Conservation (phyloP, 1,140 invertebrate genomes). For the Helicoverpa zea region DNA sequence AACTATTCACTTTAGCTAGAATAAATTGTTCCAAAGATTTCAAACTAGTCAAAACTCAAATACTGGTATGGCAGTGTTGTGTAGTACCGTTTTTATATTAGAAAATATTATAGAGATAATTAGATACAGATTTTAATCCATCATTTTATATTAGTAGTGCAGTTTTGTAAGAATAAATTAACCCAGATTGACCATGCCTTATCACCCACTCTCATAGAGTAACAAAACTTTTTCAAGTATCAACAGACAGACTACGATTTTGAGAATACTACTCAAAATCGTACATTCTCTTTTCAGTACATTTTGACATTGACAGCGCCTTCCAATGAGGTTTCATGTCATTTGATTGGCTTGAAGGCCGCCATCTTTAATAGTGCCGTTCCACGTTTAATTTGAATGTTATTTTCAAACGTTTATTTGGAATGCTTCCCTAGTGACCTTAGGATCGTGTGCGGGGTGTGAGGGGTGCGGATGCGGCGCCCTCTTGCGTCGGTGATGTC, state of each 20-base stretch:
- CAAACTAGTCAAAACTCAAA: conserved; percentile 6
- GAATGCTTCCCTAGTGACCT: conserved; percentile 88
- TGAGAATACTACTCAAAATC: conserved; percentile 24
- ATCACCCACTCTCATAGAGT: conserved; percentile 29
- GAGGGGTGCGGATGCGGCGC: conserved; percentile 77
- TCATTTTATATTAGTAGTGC: not conserved
- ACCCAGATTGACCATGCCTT: conserved; percentile 38
- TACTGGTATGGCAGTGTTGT: conserved; percentile 20
- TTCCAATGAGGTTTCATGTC: not conserved
- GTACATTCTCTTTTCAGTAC: conserved; percentile 22
- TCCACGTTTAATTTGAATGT: not conserved
- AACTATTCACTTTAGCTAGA: not conserved
- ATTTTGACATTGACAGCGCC: conserved; percentile 24
- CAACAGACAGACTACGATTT: conserved; percentile 11
- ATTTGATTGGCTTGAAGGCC: conserved; percentile 4
- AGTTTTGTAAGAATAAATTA: conserved; percentile 26
- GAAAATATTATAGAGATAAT: not conserved
- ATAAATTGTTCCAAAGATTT: not conserved
- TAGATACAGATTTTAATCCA: not conserved
- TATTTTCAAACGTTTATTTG: conserved; percentile 89
- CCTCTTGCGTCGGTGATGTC: conserved; percentile 82
- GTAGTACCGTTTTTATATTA: conserved; percentile 7
- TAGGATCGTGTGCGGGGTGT: conserved; percentile 61
- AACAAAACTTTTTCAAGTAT: conserved; percentile 29
- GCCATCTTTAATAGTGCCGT: conserved; percentile 35